Evolutionary conservation across 64 coral and sea anemone species (phyloP), one percentile per base, ranked within the genome.

Genomic region (Porites lutea): DNA sequence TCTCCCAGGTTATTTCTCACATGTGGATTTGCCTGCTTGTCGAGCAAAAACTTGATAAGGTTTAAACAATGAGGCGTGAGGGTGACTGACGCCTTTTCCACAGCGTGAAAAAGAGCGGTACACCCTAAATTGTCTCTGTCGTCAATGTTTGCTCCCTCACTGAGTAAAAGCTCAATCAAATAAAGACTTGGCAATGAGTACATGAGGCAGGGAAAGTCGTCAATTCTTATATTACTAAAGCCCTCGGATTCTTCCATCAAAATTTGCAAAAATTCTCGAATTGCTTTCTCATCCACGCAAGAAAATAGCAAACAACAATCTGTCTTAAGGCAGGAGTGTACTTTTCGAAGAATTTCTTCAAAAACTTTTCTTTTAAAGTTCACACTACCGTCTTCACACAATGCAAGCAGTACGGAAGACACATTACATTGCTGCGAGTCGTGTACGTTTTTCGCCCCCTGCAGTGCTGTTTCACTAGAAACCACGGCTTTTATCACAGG

Each of bases 1-100:
- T 78, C 76, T 13, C 88, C 65, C 12, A 59, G 15, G 44, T 64
- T 37, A 6, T 90, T 58, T n/a, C 78, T 70, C 3, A 19, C 15
- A 46, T 90, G 80, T 19, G 76, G 64, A 74, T 90, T 90, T 15
- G 77, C 77, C 11, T 69, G 43, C 10, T 18, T 67, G 46, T 79
- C 19, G 16, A 90, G 48, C 21, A 90, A 18, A 44, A 90, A 45
- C 37, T 43, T 18, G 63, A 79, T 69, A 52, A 90, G 53, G 5
- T 48, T 3, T 11, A 55, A 55, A 11, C 53, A 0, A 11, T 55
- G 11, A 55, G 53, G 53, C 11, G 53, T 55, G 53, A 55, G 6
- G 53, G 53, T 52, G 12, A 83, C 18, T 15, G 18, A 15, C 61
- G 61, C 61, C 12, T 64, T 64, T 64, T 64, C 61, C 61, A 64